Conservation (phyloP, 1,140 invertebrate genomes). For the Eufriesea mexicana region DNA sequence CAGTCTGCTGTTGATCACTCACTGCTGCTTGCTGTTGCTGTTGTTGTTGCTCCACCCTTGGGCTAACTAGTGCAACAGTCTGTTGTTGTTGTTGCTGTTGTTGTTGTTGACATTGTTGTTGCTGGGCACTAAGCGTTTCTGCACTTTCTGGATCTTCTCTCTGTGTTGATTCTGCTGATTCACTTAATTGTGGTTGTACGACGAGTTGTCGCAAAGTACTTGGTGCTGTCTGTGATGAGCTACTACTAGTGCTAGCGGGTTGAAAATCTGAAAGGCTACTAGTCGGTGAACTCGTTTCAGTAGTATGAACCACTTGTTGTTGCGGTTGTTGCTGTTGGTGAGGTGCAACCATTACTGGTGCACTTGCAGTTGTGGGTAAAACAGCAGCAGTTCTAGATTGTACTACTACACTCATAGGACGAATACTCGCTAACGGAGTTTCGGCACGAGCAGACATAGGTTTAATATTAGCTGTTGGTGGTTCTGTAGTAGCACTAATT, state of each 20-base stretch:
- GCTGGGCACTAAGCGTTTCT: constrained; percentile 72
- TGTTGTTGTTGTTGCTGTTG: constrained; percentile 83
- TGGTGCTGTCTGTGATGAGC: constrained; percentile 72
- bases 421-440: constrained; percentile 94
- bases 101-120: constrained; percentile 71
- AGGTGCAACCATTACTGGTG: constrained; percentile 85
- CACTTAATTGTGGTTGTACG: constrained; percentile 78
- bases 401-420: constrained; percentile 93
- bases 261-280: constrained; percentile 82
- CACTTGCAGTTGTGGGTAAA: constrained; percentile 86
- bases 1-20: constrained; percentile 83
- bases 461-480: constrained; percentile 96
- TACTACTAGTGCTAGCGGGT: constrained; percentile 78
- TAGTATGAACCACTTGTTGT: constrained; percentile 81
- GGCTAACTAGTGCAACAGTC: constrained; percentile 89
- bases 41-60: constrained; percentile 85
- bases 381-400: constrained; percentile 89
- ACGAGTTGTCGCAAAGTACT: constrained; percentile 75
- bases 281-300: constrained; percentile 82
- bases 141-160: constrained; percentile 81
- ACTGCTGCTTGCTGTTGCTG: constrained; percentile 79
- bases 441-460: constrained; percentile 93
- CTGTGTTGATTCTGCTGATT: constrained; percentile 79
- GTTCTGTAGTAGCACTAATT: constrained; percentile 87
- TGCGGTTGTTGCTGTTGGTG: constrained; percentile 81